A percentile compares a stretch with the other conserved stretches of the same genome.
These are phyloP conservation scores for Oreochromis niloticus DNA, from an alignment of 2,113 vertebrate genomes.

Conservation along the genomic window DNA sequence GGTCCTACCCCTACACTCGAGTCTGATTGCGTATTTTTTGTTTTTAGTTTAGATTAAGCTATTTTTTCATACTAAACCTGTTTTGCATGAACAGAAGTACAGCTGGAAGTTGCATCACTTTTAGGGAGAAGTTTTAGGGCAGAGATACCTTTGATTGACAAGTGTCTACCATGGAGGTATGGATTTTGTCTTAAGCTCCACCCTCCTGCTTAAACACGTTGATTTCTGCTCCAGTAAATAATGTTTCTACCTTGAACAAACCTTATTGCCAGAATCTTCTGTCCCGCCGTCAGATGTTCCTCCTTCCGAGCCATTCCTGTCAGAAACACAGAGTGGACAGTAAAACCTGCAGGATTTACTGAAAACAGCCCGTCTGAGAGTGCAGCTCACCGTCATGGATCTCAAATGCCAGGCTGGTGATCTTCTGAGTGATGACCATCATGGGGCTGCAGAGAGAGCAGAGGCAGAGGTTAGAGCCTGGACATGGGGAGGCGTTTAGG, in stretches of 20 bases:
- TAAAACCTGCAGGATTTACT: background rate
- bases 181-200: background rate
- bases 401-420: constrained; percentile 92
- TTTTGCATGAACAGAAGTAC: background rate
- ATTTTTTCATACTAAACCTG: background rate
- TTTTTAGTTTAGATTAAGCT: background rate
- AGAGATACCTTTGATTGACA: background rate
- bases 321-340: background rate
- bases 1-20: too few relatives aligned
- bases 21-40: background rate
- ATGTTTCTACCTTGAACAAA: constrained; percentile 46
- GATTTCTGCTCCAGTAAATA: background rate
- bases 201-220: background rate
- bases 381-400: constrained; percentile 83
- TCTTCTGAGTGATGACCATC: constrained; percentile 98
- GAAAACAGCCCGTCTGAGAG: background rate
- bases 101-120: background rate
- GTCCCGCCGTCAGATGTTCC: constrained; percentile 84
- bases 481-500: background rate
- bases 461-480: background rate
- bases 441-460: constrained; percentile 76
- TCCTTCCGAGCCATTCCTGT: constrained; percentile 89
- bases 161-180: background rate
- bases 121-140: background rate
- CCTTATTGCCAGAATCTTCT: constrained; percentile 87